Evolutionary conservation across 1,140 invertebrate species (phyloP).

Genomic region (Dendroctonus ponderosae): DNA sequence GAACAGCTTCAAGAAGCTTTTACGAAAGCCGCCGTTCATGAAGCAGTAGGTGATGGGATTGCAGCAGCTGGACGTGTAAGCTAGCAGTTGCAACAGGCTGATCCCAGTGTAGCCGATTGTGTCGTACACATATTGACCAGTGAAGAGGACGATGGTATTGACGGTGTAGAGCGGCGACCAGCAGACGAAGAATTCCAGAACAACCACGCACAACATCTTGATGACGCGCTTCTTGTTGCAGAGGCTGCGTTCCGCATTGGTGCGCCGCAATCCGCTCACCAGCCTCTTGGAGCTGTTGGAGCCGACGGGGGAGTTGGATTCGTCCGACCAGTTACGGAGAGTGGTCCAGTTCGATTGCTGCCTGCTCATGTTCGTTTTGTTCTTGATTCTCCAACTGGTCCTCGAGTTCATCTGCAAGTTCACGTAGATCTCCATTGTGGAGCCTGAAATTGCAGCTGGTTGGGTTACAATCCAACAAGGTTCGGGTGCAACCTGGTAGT

Average conservation of each 20-base stretch:
- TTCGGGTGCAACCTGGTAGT: neutral
- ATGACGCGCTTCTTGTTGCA: slow-evolving; percentile 54
- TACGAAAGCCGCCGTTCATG: slow-evolving; percentile 70
- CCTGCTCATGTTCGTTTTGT: slow-evolving; percentile 2
- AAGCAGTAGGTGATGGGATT: slow-evolving; percentile 79
- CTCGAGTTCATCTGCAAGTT: slow-evolving; percentile 40
- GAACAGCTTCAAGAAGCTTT: slow-evolving; percentile 61
- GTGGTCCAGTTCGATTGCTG: slow-evolving; percentile 22
- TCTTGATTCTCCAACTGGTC: slow-evolving; percentile 39
- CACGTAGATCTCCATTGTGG: slow-evolving; percentile 42
- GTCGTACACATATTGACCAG: slow-evolving; percentile 55
- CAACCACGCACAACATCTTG: slow-evolving; percentile 62
- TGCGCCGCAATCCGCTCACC: slow-evolving; percentile 41
- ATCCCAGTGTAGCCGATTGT: slow-evolving; percentile 56
- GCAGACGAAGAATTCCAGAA: slow-evolving; percentile 74
- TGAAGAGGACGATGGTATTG: slow-evolving; percentile 63
- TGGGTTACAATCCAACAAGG: neutral
- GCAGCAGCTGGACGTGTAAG: slow-evolving; percentile 68
- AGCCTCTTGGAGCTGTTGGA: slow-evolving; percentile 36
- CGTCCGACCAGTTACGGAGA: slow-evolving; percentile 42
- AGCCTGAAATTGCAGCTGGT: slow-evolving; percentile 31
- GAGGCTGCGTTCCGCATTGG: slow-evolving; percentile 53
- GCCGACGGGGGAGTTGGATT: slow-evolving; percentile 33
- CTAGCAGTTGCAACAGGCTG: slow-evolving; percentile 61
- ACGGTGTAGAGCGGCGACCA: slow-evolving; percentile 72